Evolutionary conservation across 2,797 vertebrate genomes (phyloP).

Genomic region (Lutjanus argentimaculatus): DNA sequence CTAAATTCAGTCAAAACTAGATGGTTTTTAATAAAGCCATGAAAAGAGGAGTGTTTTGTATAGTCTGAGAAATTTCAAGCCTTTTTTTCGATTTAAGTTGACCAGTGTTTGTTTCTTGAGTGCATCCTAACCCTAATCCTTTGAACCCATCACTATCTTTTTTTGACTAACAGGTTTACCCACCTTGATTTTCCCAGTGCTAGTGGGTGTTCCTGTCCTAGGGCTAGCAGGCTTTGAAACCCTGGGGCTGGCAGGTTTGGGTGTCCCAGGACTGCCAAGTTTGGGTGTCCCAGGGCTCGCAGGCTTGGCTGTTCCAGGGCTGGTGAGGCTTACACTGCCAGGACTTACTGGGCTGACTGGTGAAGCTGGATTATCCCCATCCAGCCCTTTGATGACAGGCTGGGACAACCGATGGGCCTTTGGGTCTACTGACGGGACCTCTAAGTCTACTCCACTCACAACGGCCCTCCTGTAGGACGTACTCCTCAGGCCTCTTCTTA

Average conservation of each 20-base stretch:
- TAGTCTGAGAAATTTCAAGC: background rate
- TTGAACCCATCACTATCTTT: background rate
- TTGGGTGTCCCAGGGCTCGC: conserved; percentile 38
- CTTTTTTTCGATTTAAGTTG: background rate
- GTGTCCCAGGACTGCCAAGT: conserved; percentile 25
- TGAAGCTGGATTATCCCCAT: conserved; percentile 85
- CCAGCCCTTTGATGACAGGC: conserved; percentile 83
- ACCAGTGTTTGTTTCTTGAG: background rate
- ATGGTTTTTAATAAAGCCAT: background rate
- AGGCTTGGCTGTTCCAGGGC: conserved; percentile 30
- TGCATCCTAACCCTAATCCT: background rate
- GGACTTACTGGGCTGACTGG: conserved; percentile 25
- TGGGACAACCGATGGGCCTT: conserved; percentile 87
- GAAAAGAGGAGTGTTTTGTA: background rate
- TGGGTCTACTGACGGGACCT: conserved; percentile 73
- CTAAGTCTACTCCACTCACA: conserved; percentile 90
- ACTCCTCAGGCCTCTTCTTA: conserved; percentile 91
- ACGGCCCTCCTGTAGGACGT: conserved; percentile 95
- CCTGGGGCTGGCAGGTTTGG: conserved; percentile 80
- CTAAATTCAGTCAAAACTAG: background rate
- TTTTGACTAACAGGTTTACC: conserved; percentile 44
- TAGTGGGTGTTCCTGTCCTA: conserved; percentile 74
- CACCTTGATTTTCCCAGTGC: conserved; percentile 87
- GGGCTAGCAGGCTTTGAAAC: conserved; percentile 56
- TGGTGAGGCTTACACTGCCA: conserved; percentile 25